Evolutionary conservation across 2,113 vertebrate species (phyloP), one percentile per base, ranked within the genome.

Genomic region (Phylloscopus trochiloides): DNA sequence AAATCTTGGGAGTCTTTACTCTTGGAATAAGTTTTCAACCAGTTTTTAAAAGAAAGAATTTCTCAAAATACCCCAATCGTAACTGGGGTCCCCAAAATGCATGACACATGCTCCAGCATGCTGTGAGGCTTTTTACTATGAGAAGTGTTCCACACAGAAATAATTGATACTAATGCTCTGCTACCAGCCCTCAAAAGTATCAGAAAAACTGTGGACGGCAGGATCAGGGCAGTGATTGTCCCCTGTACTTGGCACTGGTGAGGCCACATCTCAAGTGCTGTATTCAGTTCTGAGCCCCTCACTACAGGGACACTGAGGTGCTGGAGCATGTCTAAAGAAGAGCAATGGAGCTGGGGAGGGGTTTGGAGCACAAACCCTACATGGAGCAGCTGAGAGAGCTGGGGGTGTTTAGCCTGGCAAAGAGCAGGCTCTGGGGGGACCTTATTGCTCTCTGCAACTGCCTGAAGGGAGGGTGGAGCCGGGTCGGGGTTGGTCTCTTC

Each of bases 151-250:
- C 2, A 1, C 19, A 25, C 10, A 14, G 14, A 63, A 62, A 48
- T 17, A 72, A 72, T 57, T 0, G 0, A 20, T 80, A 62, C 5
- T 3, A 16, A 1, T 20, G 73, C 34, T 50, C 45, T 0, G 0
- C 10, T 77, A 74, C 7, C 4, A 12, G 1, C n/a, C 10, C 11
- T 84, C 13, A 28, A 59, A 89, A 63, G 43, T 26, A 61, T 61
- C 29, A 68, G 29, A 31, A 52, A 59, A 34, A 54, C 7, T 42
- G 29, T 48, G 29, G 29, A 3, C 17, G 47, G 70, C 38, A 54
- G n/a, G 47, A 28, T 16, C 25, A 45, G 38, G 12, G 19, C 24
- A n/a, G 29, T 52, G 38, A 47, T 34, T 34, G 4, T 54, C 7
- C 4, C 13, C n/a, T 34, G 38, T 31, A 17, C 24, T 14, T 17